Conservation (phyloP, 2,113 vertebrate genomes). For the Sander vitreus region DNA sequence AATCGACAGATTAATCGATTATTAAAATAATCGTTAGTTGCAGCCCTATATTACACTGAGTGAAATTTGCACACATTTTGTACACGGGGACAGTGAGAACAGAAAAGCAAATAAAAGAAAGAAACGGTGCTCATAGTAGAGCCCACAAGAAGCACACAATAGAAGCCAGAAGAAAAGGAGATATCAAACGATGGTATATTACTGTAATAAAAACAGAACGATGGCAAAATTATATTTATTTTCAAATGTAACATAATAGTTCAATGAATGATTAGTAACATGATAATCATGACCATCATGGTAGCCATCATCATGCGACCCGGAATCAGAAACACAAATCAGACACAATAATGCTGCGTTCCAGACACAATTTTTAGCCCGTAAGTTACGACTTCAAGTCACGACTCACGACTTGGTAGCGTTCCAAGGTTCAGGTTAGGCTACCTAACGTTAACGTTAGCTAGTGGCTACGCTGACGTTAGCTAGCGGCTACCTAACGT, state of each 20-base stretch:
- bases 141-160: background rate
- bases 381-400: no score
- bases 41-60: background rate
- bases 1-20: no score
- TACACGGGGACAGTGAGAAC: background rate
- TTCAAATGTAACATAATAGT: background rate
- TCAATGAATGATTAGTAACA: background rate
- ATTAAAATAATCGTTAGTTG: no score
- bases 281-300: background rate
- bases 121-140: background rate
- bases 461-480: no score
- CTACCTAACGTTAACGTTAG: no score
- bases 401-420: no score
- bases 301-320: background rate
- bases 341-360: background rate
- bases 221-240: background rate
- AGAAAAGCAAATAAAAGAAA: background rate
- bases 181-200: background rate
- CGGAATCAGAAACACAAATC: background rate
- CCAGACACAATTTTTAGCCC: no score
- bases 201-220: background rate
- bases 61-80: background rate
- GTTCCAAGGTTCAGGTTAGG: no score
- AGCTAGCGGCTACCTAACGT: no score
- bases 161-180: no score